Evolutionary conservation across 2,113 vertebrate genomes (phyloP), one percentile per base, ranked within the genome.

Genomic region (Notothenia coriiceps): DNA sequence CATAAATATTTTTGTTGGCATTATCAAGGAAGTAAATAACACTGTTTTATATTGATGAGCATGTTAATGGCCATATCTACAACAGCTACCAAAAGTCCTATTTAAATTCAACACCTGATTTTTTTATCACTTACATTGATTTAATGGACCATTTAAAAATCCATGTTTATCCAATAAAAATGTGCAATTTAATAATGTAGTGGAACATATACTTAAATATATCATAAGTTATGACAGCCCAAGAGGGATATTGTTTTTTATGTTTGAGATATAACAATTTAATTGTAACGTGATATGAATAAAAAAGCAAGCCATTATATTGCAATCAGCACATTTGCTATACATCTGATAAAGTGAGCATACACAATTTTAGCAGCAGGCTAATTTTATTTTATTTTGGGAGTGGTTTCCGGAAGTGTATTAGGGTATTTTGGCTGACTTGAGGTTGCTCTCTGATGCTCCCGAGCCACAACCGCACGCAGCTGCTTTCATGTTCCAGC

Each of bases 351-450:
- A 40, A 40, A 40, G 7, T 40, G 7, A 40, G 35, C 4, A 25
- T 6, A 29, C 14, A 66, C 2, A 44, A 15, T 55, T 46, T 20
- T 8, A 18, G 20, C 49, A 29, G 18, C 18, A 3, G 20, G 20
- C 4, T 22, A n/a, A 6, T 59, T 12, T 10, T 0, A 1, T 25
- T 85, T 91, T 90, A 88, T 80, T 90, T 77, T 84, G 88, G 17
- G 0, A 43, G 15, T 0, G 1, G 0, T 6, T 2, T 3, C 80
- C 88, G 88, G 90, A 92, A 81, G 66, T 62, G 2, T 9, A 1
- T 15, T 0, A 5, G 4, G 4, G 52, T 6, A 10, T 47, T 35
- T 15, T n/a, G 29, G 44, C 17, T 0, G 17, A 0, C 74, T 81
- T 82, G 70, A 22, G 14, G 10, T 20, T 63, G 67, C 40, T 55